Evolutionary conservation across 2,888 invertebrate genomes (phyloP), one percentile per base, ranked within the genome.

Genomic region (Apeira syringaria): DNA sequence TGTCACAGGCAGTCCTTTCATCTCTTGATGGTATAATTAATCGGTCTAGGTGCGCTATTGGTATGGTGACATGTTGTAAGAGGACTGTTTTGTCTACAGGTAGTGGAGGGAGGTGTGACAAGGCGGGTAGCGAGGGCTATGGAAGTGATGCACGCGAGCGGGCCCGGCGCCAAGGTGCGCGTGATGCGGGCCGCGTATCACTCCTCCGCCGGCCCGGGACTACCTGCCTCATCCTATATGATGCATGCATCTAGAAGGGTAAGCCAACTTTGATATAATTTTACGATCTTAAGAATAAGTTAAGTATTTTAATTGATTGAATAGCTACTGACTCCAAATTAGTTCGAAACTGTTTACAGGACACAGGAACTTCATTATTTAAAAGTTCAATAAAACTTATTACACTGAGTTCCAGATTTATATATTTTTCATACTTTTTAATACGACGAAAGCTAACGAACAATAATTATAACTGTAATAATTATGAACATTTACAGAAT

Each of bases 71-170:
- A 6, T 20, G 7, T 20, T 5, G 20, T 20, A 20, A 15, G 3
- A 3, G 15, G 26, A n/a, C n/a, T 17, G 15, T 26, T 34, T 25
- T 68, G 3, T 24, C 9, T 4, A 4, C 71, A 89, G 89, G 81
- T 88, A 50, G 83, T 80, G 24, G 85, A 85, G 56, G 89, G 84
- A 8, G 89, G 89, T 4, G 85, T 89, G 55, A 88, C 88, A 49
- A 81, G 91, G 41, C 91, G 88, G 17, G 86, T 91, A 24, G 87
- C 89, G 33, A 84, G 89, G 1, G 89, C 89, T 0, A 91, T 94
- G 87, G 94, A 95, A 79, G 94, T 95, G 61, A 90, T 94, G 55
- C 92, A 94, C 68, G 92, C 93, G 36, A 93, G 92, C 69, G 92
- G 92, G 48, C 93, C 94, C 28, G 93, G 93, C 4, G 92, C 94